phyloP scores from a whole-genome alignment of 2,113 vertebrate genomes.

The Illadopsis cleaveri region DNA sequence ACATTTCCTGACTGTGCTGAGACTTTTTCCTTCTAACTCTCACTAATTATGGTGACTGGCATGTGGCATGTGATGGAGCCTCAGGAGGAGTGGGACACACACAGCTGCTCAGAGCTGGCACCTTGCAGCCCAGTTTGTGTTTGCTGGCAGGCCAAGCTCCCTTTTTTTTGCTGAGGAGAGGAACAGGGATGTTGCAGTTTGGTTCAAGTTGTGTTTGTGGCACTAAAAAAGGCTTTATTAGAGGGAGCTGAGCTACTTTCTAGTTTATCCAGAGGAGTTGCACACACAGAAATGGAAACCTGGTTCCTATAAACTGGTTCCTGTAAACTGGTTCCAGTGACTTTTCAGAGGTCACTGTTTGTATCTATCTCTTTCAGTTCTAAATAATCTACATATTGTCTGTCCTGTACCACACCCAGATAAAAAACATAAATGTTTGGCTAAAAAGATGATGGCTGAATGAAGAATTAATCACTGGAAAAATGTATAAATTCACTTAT shows the following conservation, averaged over 20 bases:
- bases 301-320: background rate
- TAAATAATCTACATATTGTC: background rate
- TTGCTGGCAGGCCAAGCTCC: background rate
- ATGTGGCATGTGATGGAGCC: slow-evolving; percentile 41
- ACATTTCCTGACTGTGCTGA: slow-evolving; percentile 17
- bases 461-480: background rate
- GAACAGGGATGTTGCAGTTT: background rate
- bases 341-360: background rate
- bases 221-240: background rate
- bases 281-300: background rate
- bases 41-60: slow-evolving; percentile 43
- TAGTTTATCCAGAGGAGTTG: background rate
- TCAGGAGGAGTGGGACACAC: slow-evolving; percentile 18
- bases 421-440: background rate
- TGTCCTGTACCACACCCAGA: background rate
- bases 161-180: background rate
- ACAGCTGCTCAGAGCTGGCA: slow-evolving; percentile 34
- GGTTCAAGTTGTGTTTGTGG: background rate
- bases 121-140: background rate
- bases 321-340: background rate
- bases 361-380: background rate
- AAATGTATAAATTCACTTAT: background rate
- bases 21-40: slow-evolving; percentile 6
- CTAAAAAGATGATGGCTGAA: background rate
- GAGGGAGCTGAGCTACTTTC: background rate